Percentiles rank a stretch among this genome's conserved stretches.
phyloP scores from a whole-genome alignment of 1,140 invertebrate species.

The Saccostrea glomerata region DNA sequence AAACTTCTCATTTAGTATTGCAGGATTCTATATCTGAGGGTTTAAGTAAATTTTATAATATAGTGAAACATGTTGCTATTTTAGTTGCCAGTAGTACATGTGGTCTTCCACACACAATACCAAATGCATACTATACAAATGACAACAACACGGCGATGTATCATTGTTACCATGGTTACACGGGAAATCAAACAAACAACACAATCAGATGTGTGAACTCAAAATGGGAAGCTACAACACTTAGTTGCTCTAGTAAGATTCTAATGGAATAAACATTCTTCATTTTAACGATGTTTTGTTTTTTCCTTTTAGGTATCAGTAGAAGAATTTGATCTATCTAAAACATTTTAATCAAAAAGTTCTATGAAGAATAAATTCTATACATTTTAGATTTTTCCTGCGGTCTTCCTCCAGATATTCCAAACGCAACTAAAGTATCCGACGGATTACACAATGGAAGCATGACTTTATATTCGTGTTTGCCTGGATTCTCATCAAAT shows the following conservation, averaged over 20 bases:
- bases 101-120: background rate
- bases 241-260: background rate
- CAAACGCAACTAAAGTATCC: background rate
- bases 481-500: background rate
- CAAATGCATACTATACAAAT: background rate
- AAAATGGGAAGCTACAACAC: background rate
- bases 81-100: background rate
- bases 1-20: no score
- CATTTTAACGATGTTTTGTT: no score
- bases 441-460: background rate
- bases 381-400: background rate
- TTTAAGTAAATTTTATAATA: no score
- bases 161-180: background rate
- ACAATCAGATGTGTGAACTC: background rate
- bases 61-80: no score
- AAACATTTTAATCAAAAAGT: no score
- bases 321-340: no score
- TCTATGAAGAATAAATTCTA: background rate
- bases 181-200: background rate
- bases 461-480: background rate
- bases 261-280: fast-evolving
- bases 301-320: no score
- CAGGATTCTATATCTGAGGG: no score
- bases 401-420: background rate
- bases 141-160: background rate